phyloP scores from a whole-genome alignment of 2,888 invertebrate species.

The Aplocera efformata region DNA sequence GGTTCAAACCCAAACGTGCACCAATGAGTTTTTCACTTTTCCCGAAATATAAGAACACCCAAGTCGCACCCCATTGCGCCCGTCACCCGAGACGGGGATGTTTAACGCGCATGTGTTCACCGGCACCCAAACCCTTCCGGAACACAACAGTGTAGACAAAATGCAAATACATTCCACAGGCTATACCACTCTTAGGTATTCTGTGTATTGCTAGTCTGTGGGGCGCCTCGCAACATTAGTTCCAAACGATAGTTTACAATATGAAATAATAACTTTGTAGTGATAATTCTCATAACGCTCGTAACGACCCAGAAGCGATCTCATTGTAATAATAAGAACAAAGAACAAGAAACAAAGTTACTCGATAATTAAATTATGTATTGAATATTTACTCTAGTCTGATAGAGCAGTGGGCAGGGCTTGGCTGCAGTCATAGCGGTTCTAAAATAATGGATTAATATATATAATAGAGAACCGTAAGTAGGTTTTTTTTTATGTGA shows the following conservation, averaged over 20 bases:
- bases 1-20: no score
- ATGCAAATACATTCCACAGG: no score
- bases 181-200: no score
- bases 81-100: no score
- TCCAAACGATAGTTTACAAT: slow-evolving; percentile 1
- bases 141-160: no score
- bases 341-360: slow-evolving; percentile 28
- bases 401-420: slow-evolving; percentile 19
- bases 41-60: no score
- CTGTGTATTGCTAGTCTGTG: no score
- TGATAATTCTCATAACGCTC: slow-evolving; percentile 14
- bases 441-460: background rate
- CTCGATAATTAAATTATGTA: slow-evolving; percentile 39
- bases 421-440: slow-evolving; percentile 18
- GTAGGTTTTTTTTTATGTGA: no score
- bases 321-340: slow-evolving; percentile 21
- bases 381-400: slow-evolving; percentile 37
- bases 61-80: no score
- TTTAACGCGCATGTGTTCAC: no score
- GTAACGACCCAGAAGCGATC: slow-evolving; percentile 15
- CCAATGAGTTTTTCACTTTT: no score
- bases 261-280: slow-evolving; percentile 16
- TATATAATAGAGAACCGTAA: background rate
- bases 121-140: no score
- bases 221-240: background rate